Base-by-base conservation (phyloP, 1,140 invertebrate genomes). In the Cyclargus thomasi region DNA sequence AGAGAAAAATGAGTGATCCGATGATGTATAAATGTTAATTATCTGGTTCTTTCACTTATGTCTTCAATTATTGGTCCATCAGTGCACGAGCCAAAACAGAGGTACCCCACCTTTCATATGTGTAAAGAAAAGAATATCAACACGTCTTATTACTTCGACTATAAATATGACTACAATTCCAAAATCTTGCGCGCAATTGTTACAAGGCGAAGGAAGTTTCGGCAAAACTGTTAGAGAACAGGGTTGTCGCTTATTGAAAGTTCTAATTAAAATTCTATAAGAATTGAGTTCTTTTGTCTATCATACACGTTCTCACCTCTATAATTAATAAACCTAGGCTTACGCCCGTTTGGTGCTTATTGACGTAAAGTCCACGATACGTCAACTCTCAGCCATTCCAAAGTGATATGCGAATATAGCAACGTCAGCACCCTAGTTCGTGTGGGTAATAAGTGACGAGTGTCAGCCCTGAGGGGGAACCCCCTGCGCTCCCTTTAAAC, bases 401-500 rank as follows among this genome's bases (percentile, higher is more conserved):
- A 47, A 47, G 2, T 11, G 3, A 47, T 47, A 47, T 47, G 11
- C 39, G 39, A 47, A 47, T 35, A 35, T 14, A 47, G 39, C 39
- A 47, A 47, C 39, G 39, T 14, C 39, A 47, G 39, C 39, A 1
- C 39, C 11, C 39, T 14, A 47, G 8, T 8, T 47, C 11, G 39
- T 47, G 14, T 47, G 7, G 39, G 39, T 11, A 47, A 47, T 47
- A 47, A 47, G 39, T 47, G 39, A 47, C 39, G 39, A 47, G 39
- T 47, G 39, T 2, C 39, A 47, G 14, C 39, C 39, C 39, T 47
- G 39, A 59, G 55, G 55, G 55, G 55, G 20, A 59, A 20, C 55
- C 55, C 55, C 55, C 18, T 59, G 17, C 55, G 55, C 17, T 20
- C 17, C 55, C 55, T 21, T 59, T 59, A 59, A 59, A 59, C 55